Evolutionary conservation across 2,888 invertebrate genomes (phyloP).

Genomic region (Tetranychus piercei): DNA sequence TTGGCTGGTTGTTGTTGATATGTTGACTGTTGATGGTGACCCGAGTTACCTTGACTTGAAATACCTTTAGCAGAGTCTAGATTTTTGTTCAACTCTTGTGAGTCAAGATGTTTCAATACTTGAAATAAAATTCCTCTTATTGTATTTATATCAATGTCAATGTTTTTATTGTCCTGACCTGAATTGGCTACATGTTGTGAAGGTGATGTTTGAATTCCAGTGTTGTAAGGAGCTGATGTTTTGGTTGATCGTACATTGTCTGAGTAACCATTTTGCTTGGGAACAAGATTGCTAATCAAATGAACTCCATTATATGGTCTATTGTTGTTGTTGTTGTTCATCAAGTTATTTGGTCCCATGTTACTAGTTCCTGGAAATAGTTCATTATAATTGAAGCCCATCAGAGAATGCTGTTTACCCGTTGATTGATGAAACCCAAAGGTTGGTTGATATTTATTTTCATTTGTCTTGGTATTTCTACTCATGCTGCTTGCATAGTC

Average conservation of each 20-base stretch:
- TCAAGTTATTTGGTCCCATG: neutral
- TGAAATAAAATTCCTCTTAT: neutral
- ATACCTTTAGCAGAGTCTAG: neutral
- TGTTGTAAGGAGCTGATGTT: neutral
- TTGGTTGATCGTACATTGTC: neutral
- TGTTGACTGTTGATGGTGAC: slow-evolving; percentile 1
- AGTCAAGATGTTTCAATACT: slow-evolving; percentile 4
- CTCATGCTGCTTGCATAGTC: neutral
- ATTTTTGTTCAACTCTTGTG: neutral
- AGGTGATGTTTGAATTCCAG: neutral
- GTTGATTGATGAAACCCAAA: neutral
- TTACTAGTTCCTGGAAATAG: neutral
- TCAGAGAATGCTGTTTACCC: neutral
- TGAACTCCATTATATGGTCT: neutral
- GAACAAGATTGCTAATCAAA: slow-evolving; percentile 1
- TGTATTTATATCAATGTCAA: slow-evolving; percentile 1
- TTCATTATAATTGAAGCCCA: neutral
- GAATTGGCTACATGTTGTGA: neutral
- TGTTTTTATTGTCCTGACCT: neutral
- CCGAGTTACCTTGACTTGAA: neutral
- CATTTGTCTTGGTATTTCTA: neutral
- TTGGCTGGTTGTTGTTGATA: neutral
- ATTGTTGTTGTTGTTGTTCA: neutral
- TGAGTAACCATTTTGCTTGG: neutral
- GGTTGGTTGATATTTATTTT: neutral